phyloP scores from a whole-genome alignment of 2,797 vertebrate species.

The Pygocentrus nattereri region DNA sequence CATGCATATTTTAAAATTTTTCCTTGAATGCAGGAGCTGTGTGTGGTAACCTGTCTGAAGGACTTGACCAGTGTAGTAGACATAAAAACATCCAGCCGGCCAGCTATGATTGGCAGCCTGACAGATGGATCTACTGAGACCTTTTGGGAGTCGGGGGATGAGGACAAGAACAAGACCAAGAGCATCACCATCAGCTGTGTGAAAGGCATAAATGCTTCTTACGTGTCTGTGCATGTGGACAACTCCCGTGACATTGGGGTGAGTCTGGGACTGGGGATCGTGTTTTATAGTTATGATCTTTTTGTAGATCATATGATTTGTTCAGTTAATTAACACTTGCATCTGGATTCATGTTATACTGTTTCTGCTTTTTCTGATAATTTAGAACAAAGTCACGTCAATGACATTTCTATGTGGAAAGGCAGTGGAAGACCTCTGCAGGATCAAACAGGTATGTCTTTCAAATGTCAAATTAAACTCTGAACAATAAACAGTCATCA shows the following conservation, averaged over 20 bases:
- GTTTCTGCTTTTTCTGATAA: slow-evolving; percentile 23
- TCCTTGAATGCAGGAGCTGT: slow-evolving; percentile 84
- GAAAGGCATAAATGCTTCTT: slow-evolving; percentile 94
- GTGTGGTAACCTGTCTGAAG: slow-evolving; percentile 94
- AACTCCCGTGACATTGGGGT: slow-evolving; percentile 99
- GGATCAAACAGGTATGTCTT: slow-evolving; percentile 93
- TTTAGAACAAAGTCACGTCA: slow-evolving; percentile 98
- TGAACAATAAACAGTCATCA: background rate
- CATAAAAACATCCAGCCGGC: slow-evolving; percentile 98
- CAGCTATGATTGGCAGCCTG: slow-evolving; percentile 99
- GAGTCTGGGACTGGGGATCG: slow-evolving; percentile 62
- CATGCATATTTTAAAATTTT: background rate
- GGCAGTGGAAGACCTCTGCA: slow-evolving; percentile 95
- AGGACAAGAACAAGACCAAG: slow-evolving; percentile 99
- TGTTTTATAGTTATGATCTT: background rate
- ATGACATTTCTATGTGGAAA: slow-evolving; percentile 98
- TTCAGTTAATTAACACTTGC: background rate
- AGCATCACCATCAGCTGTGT: slow-evolving; percentile 98
- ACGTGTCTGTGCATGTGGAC: slow-evolving; percentile 95
- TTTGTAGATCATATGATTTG: background rate
- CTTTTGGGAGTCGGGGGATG: slow-evolving; percentile 99
- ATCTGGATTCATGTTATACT: background rate
- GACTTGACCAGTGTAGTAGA: slow-evolving; percentile 96
- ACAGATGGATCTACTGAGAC: slow-evolving; percentile 99
- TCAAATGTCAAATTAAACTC: background rate